Conservation (phyloP, 2,797 vertebrate species). For the Xerus rutilus region DNA sequence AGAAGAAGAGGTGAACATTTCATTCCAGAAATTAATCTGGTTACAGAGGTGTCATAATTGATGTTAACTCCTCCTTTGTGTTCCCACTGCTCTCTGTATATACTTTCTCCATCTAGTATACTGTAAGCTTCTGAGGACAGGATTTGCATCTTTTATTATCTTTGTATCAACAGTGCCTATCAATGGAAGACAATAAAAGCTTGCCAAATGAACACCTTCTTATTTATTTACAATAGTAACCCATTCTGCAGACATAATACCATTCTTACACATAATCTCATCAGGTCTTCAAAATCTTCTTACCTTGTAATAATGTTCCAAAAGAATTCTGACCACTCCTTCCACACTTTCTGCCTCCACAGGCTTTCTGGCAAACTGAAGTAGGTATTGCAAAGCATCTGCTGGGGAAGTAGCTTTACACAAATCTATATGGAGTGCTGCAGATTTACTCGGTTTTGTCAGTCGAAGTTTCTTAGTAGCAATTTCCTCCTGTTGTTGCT, state of each 20-base stretch:
- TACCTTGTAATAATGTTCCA: conserved; percentile 99
- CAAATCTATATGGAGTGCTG: conserved; percentile 96
- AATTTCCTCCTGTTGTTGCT: conserved; percentile 94
- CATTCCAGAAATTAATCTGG: background rate
- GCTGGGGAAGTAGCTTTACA: conserved; percentile 96
- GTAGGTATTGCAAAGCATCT: conserved; percentile 96
- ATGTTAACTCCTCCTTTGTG: background rate
- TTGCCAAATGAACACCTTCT: background rate
- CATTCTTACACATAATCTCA: conserved; percentile 4
- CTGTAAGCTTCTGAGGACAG: background rate
- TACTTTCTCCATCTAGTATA: background rate
- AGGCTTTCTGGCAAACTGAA: conserved; percentile 95
- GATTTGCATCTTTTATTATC: background rate
- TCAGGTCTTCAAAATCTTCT: background rate
- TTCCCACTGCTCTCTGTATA: background rate
- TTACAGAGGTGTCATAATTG: background rate
- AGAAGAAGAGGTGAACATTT: background rate
- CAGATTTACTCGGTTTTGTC: conserved; percentile 98
- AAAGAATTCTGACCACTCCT: conserved; percentile 95
- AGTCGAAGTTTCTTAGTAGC: conserved; percentile 96
- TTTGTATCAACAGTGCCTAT: background rate
- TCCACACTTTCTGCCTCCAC: conserved; percentile 98
- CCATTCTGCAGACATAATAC: background rate
- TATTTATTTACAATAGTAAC: background rate
- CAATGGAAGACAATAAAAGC: background rate